Conservation (phyloP, 2,113 vertebrate genomes). For the Larimichthys polyactis region DNA sequence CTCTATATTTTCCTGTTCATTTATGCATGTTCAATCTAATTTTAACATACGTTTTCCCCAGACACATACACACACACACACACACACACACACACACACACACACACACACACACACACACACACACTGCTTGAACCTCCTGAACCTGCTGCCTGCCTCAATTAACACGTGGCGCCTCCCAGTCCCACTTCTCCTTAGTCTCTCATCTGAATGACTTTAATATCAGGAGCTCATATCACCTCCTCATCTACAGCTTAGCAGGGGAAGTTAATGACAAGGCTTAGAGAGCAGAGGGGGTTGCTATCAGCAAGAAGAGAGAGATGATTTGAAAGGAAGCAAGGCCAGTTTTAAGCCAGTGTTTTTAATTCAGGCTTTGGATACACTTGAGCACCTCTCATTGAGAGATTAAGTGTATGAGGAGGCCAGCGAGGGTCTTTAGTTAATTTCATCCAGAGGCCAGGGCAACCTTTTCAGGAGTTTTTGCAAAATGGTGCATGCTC, state of each 20-base stretch:
- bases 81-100: background rate
- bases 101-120: constrained; percentile 1
- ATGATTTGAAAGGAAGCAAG: constrained; percentile 76
- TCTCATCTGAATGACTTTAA: constrained; percentile 78
- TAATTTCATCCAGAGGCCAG: constrained; percentile 72
- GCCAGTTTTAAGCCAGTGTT: constrained; percentile 71
- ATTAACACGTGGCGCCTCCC: constrained; percentile 72
- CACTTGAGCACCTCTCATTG: constrained; percentile 82
- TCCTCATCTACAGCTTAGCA: constrained; percentile 78
- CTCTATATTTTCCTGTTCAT: background rate
- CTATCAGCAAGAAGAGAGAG: constrained; percentile 77
- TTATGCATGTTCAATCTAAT: background rate
- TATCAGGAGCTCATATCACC: constrained; percentile 79
- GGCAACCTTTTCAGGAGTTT: constrained; percentile 60
- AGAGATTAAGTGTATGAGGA: constrained; percentile 80
- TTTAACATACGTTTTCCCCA: constrained; percentile 7
- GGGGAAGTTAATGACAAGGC: constrained; percentile 83
- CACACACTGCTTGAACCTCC: constrained; percentile 36
- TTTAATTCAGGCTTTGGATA: constrained; percentile 84
- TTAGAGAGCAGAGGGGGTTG: constrained; percentile 71
- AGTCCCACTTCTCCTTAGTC: constrained; percentile 59
- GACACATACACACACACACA: background rate
- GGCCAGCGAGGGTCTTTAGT: constrained; percentile 73
- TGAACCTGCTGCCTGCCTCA: constrained; percentile 59
- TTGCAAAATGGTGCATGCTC: constrained; percentile 36